Evolutionary conservation across 2,797 vertebrate species (phyloP), one percentile per base, ranked within the genome.

Genomic region (Thripadectes ignobilis): DNA sequence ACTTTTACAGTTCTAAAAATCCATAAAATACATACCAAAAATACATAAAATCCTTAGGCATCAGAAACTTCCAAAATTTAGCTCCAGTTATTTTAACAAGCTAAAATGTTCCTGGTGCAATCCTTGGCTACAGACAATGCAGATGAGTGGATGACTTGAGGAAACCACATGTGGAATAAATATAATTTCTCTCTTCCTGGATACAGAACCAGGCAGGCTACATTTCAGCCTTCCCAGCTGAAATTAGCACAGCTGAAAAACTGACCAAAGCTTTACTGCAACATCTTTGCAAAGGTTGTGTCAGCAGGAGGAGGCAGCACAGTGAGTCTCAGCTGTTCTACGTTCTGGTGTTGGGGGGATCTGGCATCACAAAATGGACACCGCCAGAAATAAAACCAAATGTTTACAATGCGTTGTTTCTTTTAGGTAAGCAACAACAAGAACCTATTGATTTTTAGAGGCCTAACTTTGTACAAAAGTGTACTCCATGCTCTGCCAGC

Each of bases 221-320:
- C 0, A 0, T 68, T 68, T 73, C 39, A 66, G 9, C 16, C 29
- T 65, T 38, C 1, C 0, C 21, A 29, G 41, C 2, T 54, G 46
- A 93, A 84, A 58, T 58, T 65, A 68, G 26, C 39, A 36, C 27
- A 55, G 54, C 48, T 52, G 39, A 69, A 80, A 91, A 88, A 32
- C n/a, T 83, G 58, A 85, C 11, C 9, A 32, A 69, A 81, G 27
- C 24, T 46, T 54, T n/a, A 13, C 12, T 39, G 51, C 27, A 76
- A 27, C 17, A 15, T 30, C 27, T 57, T 59, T 7, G 10, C 61
- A 66, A 58, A 59, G 29, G 36, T 3, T 59, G 62, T 78, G 73
- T 84, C 62, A 52, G 39, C 32, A 66, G 85, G 66, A 92, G 76
- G 13, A 1, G 46, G 49, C 32, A 73, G 26, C 43, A 23, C 19